A percentile compares a stretch with the other conserved stretches of the same genome.
These are phyloP conservation scores for Isurus oxyrinchus DNA, from an alignment of 2,113 vertebrate species.

Conservation along the genomic window DNA sequence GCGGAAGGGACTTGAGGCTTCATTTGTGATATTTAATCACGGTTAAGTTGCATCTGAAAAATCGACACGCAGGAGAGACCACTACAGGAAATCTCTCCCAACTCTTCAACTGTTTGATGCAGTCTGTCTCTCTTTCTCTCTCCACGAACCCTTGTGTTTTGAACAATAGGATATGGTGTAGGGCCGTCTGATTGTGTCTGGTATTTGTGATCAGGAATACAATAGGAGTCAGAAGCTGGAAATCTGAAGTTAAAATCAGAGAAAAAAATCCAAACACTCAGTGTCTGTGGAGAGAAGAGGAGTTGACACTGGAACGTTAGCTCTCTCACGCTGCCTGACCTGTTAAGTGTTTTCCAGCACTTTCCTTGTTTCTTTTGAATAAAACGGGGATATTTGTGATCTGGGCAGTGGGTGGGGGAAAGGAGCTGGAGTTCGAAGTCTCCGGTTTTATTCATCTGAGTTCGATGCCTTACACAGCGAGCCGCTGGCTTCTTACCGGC, in stretches of 20 bases:
- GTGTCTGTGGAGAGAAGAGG: not conserved
- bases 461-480: not conserved
- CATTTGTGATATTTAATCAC: not conserved
- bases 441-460: not conserved
- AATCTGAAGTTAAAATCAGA: not conserved
- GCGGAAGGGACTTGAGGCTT: not conserved
- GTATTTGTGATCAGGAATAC: not conserved
- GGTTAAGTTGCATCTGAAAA: not conserved
- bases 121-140: too few species aligned
- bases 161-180: not conserved
- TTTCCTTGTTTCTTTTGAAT: not conserved
- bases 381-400: not conserved
- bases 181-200: not conserved
- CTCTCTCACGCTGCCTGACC: not conserved
- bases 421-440: not conserved
- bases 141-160: not conserved
- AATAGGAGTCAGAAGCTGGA: not conserved
- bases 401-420: not conserved
- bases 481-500: not conserved
- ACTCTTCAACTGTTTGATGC: not conserved
- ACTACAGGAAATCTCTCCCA: not conserved
- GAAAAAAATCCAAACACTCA: not conserved
- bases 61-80: too few species aligned
- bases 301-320: not conserved
- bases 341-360: not conserved